Conservation (phyloP, 2,797 vertebrate genomes). For the Morelia viridis region DNA sequence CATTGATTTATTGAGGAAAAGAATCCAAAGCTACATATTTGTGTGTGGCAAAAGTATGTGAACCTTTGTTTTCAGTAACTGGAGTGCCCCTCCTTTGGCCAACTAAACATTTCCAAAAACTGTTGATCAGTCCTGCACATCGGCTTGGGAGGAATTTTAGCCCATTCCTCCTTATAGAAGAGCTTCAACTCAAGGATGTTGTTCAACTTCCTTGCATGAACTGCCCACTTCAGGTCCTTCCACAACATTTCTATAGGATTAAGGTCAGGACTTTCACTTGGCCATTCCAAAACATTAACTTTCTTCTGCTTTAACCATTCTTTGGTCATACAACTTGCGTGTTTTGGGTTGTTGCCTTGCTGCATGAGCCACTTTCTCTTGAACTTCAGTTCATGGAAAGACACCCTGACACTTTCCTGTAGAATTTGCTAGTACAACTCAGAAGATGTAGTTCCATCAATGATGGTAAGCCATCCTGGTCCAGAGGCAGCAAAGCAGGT, state of each 20-base stretch:
- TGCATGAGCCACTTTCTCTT: not conserved
- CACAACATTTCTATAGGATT: not conserved
- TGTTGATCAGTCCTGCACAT: not conserved
- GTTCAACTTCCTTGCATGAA: not conserved
- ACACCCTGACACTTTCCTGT: not conserved
- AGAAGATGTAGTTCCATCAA: not conserved
- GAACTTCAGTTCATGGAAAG: not conserved
- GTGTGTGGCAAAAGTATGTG: not conserved
- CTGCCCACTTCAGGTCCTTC: not conserved
- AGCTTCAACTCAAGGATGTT: not conserved
- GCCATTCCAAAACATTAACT: not conserved
- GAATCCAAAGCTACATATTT: not conserved
- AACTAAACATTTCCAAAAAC: not conserved
- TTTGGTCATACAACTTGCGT: not conserved
- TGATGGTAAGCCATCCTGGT: not conserved
- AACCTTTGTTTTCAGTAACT: not conserved
- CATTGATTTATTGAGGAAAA: not conserved
- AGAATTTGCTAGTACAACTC: not conserved
- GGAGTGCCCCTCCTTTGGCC: not conserved
- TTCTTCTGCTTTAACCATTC: not conserved
- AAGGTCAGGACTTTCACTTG: not conserved
- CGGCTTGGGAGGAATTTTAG: not conserved
- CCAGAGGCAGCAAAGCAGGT: no score
- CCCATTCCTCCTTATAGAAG: not conserved
- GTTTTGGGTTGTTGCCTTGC: not conserved